Percentiles rank a stretch among this genome's conserved stretches.
phyloP scores from a whole-genome alignment of 2,888 invertebrate genomes.

The Pyrrhosoma nymphula region DNA sequence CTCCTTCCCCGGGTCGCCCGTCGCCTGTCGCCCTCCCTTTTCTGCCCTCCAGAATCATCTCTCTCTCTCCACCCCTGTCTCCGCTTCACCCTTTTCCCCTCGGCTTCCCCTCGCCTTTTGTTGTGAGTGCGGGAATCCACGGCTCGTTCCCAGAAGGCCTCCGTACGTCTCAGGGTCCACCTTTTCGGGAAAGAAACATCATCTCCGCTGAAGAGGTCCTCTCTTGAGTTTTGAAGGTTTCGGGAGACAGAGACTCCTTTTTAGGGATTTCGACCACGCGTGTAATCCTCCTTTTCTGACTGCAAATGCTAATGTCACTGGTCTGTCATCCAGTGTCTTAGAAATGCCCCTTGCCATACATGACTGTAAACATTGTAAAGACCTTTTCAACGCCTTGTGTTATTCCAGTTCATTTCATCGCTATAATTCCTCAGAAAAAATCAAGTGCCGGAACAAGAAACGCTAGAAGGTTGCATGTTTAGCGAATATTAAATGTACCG shows the following conservation, averaged over 20 bases:
- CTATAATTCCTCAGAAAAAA: background rate
- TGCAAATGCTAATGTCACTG: slow-evolving; percentile 14
- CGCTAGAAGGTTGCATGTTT: background rate
- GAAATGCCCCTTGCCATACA: background rate
- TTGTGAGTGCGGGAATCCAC: background rate
- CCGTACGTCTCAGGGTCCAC: background rate
- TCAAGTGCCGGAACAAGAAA: background rate
- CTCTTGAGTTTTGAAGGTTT: background rate
- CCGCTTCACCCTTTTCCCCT: background rate
- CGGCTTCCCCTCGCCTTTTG: background rate
- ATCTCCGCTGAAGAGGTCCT: background rate
- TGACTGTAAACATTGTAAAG: background rate
- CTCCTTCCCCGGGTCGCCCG: background rate
- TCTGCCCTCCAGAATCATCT: background rate
- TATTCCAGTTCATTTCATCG: background rate
- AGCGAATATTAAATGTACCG: background rate
- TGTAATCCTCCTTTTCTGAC: background rate
- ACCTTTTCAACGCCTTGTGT: background rate
- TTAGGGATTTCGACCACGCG: background rate
- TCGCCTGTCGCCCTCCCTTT: background rate
- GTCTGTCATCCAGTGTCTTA: background rate
- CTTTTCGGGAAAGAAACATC: slow-evolving; percentile 17
- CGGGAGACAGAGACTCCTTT: background rate
- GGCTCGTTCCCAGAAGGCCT: background rate
- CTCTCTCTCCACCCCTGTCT: background rate